phyloP scores from a whole-genome alignment of 2,888 invertebrate genomes.

The Limulus polyphemus region DNA sequence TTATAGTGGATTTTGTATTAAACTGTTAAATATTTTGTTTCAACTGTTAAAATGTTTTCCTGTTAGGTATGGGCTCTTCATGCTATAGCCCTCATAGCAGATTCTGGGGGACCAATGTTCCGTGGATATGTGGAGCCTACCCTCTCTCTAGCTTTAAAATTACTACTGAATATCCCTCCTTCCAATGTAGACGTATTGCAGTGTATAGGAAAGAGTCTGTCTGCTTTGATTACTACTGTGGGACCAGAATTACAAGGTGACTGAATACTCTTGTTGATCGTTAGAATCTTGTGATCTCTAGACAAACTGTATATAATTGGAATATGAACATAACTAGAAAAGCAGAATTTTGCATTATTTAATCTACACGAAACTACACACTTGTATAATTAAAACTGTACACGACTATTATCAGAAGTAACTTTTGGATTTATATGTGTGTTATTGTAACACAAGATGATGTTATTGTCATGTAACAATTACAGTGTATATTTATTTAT shows the following conservation, averaged over 20 bases:
- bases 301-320: too few species aligned
- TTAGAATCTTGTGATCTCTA: too few species aligned
- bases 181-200: constrained; percentile 78
- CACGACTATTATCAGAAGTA: too few species aligned
- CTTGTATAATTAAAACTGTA: too few species aligned
- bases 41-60: not conserved
- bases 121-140: constrained; percentile 92
- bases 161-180: constrained; percentile 77
- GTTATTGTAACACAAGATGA: too few species aligned
- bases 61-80: constrained; percentile 85
- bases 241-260: constrained; percentile 90
- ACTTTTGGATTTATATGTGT: too few species aligned
- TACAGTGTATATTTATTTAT: too few species aligned
- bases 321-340: not conserved
- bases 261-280: too few species aligned
- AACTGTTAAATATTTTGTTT: too few species aligned
- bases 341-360: not conserved
- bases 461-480: too few species aligned
- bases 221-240: constrained; percentile 91
- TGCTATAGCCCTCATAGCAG: constrained; percentile 85
- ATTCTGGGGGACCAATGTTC: constrained; percentile 99
- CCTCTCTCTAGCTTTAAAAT: constrained; percentile 72
- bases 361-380: too few species aligned
- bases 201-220: constrained; percentile 80
- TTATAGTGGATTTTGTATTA: too few species aligned